Evolutionary conservation across 2,888 invertebrate species (phyloP).

Genomic region (Cyrtodaria siliqua): DNA sequence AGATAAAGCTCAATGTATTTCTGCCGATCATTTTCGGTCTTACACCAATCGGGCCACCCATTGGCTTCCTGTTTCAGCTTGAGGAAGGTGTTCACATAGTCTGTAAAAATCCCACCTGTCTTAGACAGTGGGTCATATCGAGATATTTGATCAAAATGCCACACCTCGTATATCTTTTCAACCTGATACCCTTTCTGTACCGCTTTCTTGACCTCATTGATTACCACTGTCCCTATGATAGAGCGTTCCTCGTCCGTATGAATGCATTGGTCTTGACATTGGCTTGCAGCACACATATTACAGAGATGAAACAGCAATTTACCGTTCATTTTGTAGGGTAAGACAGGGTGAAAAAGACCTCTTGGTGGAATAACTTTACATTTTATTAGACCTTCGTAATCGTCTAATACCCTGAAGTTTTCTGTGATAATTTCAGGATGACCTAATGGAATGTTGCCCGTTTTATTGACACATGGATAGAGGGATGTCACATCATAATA

Average conservation of each 20-base stretch:
- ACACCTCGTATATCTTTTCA: constrained; percentile 48
- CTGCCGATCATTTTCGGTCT: background rate
- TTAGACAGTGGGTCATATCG: constrained; percentile 19
- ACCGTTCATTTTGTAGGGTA: no score
- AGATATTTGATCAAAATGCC: constrained; percentile 44
- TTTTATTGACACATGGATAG: no score
- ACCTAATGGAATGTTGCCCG: no score
- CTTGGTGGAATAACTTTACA: no score
- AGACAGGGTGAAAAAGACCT: no score
- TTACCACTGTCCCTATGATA: constrained; percentile 41
- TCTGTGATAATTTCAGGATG: no score
- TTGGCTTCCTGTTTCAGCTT: constrained; percentile 71
- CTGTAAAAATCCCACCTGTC: constrained; percentile 71
- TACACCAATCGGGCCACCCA: no score
- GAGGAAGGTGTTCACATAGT: constrained; percentile 54
- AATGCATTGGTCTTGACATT: constrained; percentile 23
- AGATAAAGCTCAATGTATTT: constrained; percentile 7
- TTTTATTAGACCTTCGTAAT: no score
- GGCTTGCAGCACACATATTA: no score
- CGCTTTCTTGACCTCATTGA: constrained; percentile 22
- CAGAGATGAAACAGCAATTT: no score
- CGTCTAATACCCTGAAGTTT: no score
- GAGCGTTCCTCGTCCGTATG: constrained; percentile 27
- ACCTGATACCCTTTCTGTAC: constrained; percentile 35
- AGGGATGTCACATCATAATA: no score